phyloP scores from a whole-genome alignment of 1,140 invertebrate species.

The Macrobrachium nipponense region DNA sequence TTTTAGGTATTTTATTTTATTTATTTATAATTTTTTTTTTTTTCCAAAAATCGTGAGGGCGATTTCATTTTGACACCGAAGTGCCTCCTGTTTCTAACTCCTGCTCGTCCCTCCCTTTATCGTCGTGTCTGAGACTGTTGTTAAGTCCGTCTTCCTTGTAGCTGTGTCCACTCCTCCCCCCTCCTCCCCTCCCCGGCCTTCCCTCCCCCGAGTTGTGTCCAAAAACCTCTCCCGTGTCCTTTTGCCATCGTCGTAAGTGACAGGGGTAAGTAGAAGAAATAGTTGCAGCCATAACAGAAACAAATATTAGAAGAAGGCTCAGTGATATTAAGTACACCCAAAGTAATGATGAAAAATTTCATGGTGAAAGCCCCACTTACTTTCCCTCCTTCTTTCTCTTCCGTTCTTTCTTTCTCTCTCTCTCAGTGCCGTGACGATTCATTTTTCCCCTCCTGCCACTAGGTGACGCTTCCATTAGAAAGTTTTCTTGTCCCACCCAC shows the following conservation, averaged over 20 bases:
- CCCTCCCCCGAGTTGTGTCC: background rate
- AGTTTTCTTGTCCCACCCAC: slow-evolving; percentile 14
- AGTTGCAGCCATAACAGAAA: slow-evolving; percentile 16
- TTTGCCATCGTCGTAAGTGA: slow-evolving; percentile 2
- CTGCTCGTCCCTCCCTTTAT: background rate
- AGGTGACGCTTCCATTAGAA: slow-evolving; percentile 12
- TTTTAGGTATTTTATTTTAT: too few relatives aligned
- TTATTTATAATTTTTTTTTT: too few relatives aligned
- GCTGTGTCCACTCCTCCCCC: background rate
- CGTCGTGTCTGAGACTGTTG: background rate
- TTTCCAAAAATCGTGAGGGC: too few relatives aligned
- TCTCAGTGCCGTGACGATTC: background rate
- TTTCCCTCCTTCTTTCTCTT: too few relatives aligned
- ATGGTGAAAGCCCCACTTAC: background rate
- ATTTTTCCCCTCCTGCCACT: slow-evolving; percentile 10
- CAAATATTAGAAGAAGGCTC: slow-evolving; percentile 21
- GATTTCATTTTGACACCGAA: too few relatives aligned
- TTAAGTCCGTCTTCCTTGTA: background rate
- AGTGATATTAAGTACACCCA: slow-evolving; percentile 23
- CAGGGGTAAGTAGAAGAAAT: slow-evolving; percentile 13
- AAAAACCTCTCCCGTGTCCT: background rate
- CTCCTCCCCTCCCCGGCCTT: background rate
- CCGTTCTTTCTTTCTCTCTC: too few relatives aligned
- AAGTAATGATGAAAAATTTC: slow-evolving; percentile 19
- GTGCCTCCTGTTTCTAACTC: background rate